Base-by-base conservation (phyloP, 2,888 invertebrate genomes). In the Bembecia ichneumoniformis region DNA sequence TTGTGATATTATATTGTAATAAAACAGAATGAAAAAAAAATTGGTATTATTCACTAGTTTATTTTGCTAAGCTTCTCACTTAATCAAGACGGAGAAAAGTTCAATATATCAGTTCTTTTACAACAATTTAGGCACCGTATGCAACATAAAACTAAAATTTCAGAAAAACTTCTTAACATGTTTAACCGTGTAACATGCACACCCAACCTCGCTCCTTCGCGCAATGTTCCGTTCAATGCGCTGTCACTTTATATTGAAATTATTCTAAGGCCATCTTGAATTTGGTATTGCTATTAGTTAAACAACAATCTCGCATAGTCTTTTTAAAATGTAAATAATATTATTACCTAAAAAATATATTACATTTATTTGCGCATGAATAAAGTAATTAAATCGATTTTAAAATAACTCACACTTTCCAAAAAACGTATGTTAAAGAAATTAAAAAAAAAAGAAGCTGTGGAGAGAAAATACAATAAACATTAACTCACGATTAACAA, bases 31-130 rank as follows among this genome's bases (percentile, higher is more conserved):
- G 76, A 83, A 81, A 88, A 88, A 83, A 84, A 79, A 86, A 76
- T 80, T 79, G 82, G 87, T 87, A 89, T 89, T 28, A 89, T 81
- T 82, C 82, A 83, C 86, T 86, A 86, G 63, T 66, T 51, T 73
- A 77, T 67, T 77, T 77, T 71, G 65, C 84, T 86, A 86, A 60
- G 64, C 66, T 74, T 78, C 71, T 68, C 83, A 82, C 86, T 80
- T 87, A 89, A 93, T 93, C 93, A 93, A 91, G 93, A 93, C 79
- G 92, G 92, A 88, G 91, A 90, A 92, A 90, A 91, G 90, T 92
- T 92, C 75, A 88, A 84, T 90, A 90, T 90, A 89, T 88, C 89
- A 88, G 90, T 90, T 91, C 89, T 90, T 88, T 88, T 90, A 87
- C 89, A 89, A 89, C 89, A 89, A 89, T 89, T 90, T 86, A 88